Evolutionary conservation across 1,140 invertebrate species (phyloP), one percentile per base, ranked within the genome.

Genomic region (Drosophila lini): DNA sequence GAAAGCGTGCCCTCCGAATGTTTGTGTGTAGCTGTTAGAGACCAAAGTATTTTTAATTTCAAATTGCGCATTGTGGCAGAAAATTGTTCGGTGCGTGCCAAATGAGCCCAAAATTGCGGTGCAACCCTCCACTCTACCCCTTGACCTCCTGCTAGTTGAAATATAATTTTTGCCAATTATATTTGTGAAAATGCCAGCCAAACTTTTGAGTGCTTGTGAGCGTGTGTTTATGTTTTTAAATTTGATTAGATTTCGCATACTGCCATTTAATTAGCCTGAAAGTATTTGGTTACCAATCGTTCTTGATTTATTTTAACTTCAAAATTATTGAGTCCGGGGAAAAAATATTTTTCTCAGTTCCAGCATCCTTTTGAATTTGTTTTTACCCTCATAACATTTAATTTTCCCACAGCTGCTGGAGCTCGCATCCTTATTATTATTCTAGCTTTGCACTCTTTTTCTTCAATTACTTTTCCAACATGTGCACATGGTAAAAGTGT

Each of bases 41-140:
- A 53, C 65, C 47, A 53, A 67, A 67, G 61, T 28, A 73, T 65
- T 76, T 64, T 80, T 60, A 57, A 60, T 75, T 81, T 69, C 13
- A 58, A 81, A 67, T 81, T 75, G 61, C 13, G 69, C 64, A 65
- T 40, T 52, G 56, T 69, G 57, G 70, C 48, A 48, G 31, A 64
- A 71, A 79, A 83, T 79, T 69, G 68, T 55, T 79, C 63, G 56
- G 73, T 47, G 59, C 65, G 73, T 71, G 73, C 73, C 73, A 78
- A 81, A 81, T 68, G 79, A 77, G 61, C 45, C 58, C 38, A 25
- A 77, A 77, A 73, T 62, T 77, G 61, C 31, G 57, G 44, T 63
- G 61, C 47, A 65, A 44, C 40, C 38, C 28, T 16, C 10, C n/a
- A 28, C 25, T 28, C 40, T n/a, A 13, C 28, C 11, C 68, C 19